These are phyloP conservation scores for Labroides dimidiatus DNA, from an alignment of 2,797 vertebrate genomes.

Conservation along the genomic window DNA sequence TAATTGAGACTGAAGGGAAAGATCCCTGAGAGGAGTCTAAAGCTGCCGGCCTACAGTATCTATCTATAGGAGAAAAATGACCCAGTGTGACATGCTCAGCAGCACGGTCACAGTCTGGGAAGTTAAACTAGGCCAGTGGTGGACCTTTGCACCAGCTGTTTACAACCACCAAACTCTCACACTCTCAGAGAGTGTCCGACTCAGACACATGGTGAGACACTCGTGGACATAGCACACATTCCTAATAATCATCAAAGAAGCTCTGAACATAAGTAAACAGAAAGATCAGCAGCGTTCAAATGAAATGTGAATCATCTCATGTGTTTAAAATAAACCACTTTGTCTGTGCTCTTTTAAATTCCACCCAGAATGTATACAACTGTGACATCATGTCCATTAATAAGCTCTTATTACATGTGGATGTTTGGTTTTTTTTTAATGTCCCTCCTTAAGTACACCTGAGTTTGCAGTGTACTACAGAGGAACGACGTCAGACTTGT, in stretches of 20 bases:
- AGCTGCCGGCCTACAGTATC: not conserved
- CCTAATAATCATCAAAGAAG: not conserved
- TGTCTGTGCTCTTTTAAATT: no score
- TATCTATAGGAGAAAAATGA: slow-evolving; percentile 11
- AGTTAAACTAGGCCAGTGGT: slow-evolving; percentile 48
- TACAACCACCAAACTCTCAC: slow-evolving; percentile 43
- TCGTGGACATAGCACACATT: slow-evolving; percentile 14
- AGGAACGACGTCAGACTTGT: slow-evolving; percentile 3
- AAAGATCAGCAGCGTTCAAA: not conserved
- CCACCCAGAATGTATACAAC: not conserved
- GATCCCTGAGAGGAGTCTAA: slow-evolving; percentile 2
- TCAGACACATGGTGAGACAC: slow-evolving; percentile 40
- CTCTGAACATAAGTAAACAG: not conserved
- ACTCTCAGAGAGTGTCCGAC: not conserved
- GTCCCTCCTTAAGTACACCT: not conserved
- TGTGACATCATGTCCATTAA: not conserved
- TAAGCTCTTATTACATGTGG: not conserved
- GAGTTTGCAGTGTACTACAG: not conserved
- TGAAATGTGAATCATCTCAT: no score
- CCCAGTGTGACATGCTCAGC: not conserved
- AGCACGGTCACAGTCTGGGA: slow-evolving; percentile 11
- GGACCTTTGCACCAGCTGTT: slow-evolving; percentile 63
- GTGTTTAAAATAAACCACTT: no score
- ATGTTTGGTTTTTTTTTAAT: not conserved
- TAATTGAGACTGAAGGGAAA: no score